phyloP scores from a whole-genome alignment of 2,113 vertebrate genomes.

The Sus scrofa region DNA sequence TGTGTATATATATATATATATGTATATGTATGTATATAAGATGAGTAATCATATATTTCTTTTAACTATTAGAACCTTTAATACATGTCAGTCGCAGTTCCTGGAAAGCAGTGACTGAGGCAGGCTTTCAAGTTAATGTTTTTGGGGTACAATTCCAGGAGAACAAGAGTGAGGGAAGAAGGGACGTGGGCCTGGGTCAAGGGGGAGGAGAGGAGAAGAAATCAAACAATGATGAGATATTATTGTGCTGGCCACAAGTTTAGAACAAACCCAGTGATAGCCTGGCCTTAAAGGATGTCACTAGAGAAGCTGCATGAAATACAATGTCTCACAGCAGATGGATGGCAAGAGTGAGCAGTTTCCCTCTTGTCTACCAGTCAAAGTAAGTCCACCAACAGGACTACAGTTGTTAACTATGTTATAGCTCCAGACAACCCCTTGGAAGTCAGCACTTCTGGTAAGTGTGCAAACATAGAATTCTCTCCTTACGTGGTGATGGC shows the following conservation, averaged over 20 bases:
- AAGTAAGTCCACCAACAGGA: background rate
- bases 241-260: background rate
- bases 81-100: background rate
- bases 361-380: background rate
- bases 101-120: background rate
- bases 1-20: background rate
- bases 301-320: background rate
- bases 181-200: background rate
- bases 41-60: background rate
- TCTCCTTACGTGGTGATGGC: background rate
- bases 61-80: background rate
- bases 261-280: background rate
- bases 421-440: background rate
- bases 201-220: background rate
- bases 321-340: background rate
- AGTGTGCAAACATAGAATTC: background rate
- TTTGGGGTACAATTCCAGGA: background rate
- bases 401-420: too few relatives aligned
- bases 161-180: background rate
- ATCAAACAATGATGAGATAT: background rate
- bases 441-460: background rate
- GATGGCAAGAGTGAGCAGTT: background rate
- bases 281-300: rapidly evolving
- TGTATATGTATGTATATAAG: background rate
- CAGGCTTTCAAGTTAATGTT: background rate